Evolutionary conservation across 2,113 vertebrate species (phyloP).

Genomic region (Benthochromis sp.): DNA sequence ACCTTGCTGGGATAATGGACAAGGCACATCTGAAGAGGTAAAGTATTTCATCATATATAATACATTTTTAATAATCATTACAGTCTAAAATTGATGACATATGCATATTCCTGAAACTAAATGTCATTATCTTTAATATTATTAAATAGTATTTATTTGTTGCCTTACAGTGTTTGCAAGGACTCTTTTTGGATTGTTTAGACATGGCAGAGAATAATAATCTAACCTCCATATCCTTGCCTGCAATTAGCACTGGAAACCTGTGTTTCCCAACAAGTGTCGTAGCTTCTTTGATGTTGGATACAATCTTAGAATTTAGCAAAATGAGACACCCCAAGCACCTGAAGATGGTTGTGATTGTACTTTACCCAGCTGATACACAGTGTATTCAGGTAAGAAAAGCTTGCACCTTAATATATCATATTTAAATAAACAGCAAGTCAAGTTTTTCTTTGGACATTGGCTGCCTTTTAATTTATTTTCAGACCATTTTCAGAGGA

Average conservation of each 20-base stretch:
- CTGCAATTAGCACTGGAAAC: constrained; percentile 83
- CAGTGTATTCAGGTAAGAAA: constrained; percentile 73
- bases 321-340: constrained; percentile 33
- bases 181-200: constrained; percentile 72
- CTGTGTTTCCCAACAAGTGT: constrained; percentile 74
- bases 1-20: constrained; percentile 45
- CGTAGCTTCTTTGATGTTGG: constrained; percentile 72
- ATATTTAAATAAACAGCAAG: fast-evolving
- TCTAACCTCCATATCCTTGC: constrained; percentile 77
- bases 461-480: fast-evolving
- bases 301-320: constrained; percentile 72
- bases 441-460: fast-evolving
- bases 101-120: fast-evolving
- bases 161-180: constrained; percentile 63
- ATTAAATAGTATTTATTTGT: not conserved
- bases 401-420: not conserved
- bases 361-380: constrained; percentile 70
- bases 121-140: not conserved
- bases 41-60: fast-evolving
- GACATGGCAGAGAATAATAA: constrained; percentile 58
- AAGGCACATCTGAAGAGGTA: constrained; percentile 61
- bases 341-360: constrained; percentile 74
- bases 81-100: not conserved
- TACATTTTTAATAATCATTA: fast-evolving
- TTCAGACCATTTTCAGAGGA: not conserved